Base-by-base conservation (phyloP, 2,797 vertebrate species). In the Xenops minutus region DNA sequence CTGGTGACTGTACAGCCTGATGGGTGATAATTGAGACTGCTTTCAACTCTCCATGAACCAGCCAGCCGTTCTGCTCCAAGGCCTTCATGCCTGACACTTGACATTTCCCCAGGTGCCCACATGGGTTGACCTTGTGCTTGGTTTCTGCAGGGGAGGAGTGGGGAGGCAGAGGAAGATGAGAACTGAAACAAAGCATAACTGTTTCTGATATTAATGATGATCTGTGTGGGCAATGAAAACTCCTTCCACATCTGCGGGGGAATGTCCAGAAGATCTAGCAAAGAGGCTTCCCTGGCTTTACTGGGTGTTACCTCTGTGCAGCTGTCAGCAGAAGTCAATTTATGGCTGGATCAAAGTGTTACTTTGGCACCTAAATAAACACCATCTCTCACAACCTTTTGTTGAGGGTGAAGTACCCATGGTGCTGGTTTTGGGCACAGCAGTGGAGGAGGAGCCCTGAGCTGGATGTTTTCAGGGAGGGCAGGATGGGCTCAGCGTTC, bases 11-110 rank as follows among this genome's bases (percentile, higher is more conserved):
- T 69, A 58, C 55, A 83, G 49, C 73, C 81, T 93, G 67, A 49
- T 85, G 87, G 83, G 94, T 94, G 89, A 61, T 89, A 92, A 77
- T 13, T 72, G 85, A 88, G 88, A 51, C 74, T 83, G 71, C 87
- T 82, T 88, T 96, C 90, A 92, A 16, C 73, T 87, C 83, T 36
- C 27, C 3, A 1, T 39, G 80, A 89, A 77, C 62, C 67, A 85
- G 72, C 43, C 69, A 76, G 79, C 64, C n/a, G 68, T 54, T 86
- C 24, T 5, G 81, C 76, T 83, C 56, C 30, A 44, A 29, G 71
- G 67, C 37, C 71, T 79, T 72, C 30, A 26, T 64, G 63, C 61
- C 52, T 77, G 66, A 78, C 69, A 29, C 63, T 96, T 94, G 78
- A 61, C 75, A 63, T 92, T 92, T 95, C 93, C 75, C 83, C 80